Base-by-base conservation (phyloP, 1,140 invertebrate genomes). In the Drosophila gunungcola region DNA sequence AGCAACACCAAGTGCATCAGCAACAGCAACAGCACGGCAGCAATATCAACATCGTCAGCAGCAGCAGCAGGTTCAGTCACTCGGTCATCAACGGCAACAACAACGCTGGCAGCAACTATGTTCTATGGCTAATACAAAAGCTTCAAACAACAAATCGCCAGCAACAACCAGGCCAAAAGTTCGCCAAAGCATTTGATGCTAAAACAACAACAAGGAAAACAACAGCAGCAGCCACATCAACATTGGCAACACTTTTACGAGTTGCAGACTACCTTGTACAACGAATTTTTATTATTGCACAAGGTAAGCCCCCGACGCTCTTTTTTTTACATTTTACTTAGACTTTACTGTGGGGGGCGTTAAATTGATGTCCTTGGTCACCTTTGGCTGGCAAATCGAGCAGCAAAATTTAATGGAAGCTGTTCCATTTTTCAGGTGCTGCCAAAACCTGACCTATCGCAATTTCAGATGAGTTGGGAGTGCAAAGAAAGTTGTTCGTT, bases 281-380 rank as follows among this genome's bases (percentile, higher is more conserved):
- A 88, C 83, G 83, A 88, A 88, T 83, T 86, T 86, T 88, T 81
- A 82, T 79, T 83, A 88, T 79, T 88, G 67, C 79, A 88, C 45
- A 65, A 88, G 83, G 83, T 86, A 83, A 86, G 83, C 65, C 56
- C 56, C 49, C 39, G 38, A 16, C 55, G 49, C 38, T 57, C n/a
- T 43, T 58, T 52, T 46, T 10, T 38, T 45, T 67, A 65, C 49
- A 65, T 68, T 65, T 65, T 65, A 65, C 65, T 68, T 68, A 53
- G 61, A 53, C 46, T 65, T 65, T 25, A 61, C 42, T 43, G 13
- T 29, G 21, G 38, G 21, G 45, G 60, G 38, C 60, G 29, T 29
- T 29, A 65, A 68, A 65, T 52, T 51, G 60, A 41, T 70, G 68
- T 70, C 43, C 64, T 36, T 39, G 51, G n/a, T 54, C 64, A 65